A percentile compares a stretch with the other conserved stretches of the same genome.
These are phyloP conservation scores for Sycophila sp. DNA, from an alignment of 1,140 invertebrate genomes.

Conservation along the genomic window DNA sequence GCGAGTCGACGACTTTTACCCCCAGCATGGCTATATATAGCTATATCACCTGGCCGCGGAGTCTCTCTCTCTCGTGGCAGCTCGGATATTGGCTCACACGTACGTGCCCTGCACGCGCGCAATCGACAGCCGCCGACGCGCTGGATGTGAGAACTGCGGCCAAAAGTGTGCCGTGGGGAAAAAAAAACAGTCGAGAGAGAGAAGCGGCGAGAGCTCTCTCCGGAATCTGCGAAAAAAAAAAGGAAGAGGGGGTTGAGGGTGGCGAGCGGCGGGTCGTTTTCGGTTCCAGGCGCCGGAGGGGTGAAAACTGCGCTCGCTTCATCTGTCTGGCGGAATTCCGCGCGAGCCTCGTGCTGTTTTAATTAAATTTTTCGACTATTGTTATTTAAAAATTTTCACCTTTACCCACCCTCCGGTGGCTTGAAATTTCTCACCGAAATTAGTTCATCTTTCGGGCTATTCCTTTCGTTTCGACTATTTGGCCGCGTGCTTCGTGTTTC, in stretches of 20 bases:
- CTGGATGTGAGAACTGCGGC: background rate
- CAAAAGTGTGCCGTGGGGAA: constrained; percentile 19
- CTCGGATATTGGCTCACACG: constrained; percentile 7
- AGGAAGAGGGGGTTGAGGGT: background rate
- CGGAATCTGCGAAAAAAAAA: constrained; percentile 7
- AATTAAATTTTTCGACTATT: constrained; percentile 18
- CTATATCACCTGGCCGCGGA: no score
- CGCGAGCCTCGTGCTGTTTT: background rate
- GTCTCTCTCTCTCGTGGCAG: constrained; percentile 26
- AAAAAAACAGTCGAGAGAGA: constrained; percentile 12
- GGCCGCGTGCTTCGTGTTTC: no score
- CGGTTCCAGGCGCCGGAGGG: background rate
- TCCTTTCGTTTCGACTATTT: background rate
- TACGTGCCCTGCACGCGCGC: background rate
- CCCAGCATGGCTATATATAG: no score
- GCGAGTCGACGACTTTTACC: no score
- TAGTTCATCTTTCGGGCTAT: background rate
- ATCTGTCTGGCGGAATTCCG: constrained; percentile 9
- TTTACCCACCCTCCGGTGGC: no score
- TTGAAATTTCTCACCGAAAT: background rate
- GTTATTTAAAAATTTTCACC: constrained; percentile 16
- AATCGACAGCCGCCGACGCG: constrained; percentile 7
- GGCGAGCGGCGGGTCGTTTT: background rate
- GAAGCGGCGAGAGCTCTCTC: background rate
- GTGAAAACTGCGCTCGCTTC: background rate